Percentiles rank a stretch among this genome's conserved stretches.
Evolutionary conservation across 2,888 invertebrate genomes (phyloP).

Genomic region (Homarus gammarus): DNA sequence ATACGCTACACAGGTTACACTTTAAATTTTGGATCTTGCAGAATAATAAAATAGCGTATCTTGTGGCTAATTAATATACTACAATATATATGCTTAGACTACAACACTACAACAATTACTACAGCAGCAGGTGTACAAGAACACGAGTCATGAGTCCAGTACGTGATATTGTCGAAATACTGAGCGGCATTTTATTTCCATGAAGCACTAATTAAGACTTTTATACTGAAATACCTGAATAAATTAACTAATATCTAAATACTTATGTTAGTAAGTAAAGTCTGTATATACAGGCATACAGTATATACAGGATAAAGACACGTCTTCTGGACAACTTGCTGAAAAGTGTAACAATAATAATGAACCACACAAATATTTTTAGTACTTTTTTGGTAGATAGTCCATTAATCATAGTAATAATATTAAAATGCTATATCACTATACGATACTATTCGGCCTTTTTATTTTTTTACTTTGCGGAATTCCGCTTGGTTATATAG

Average conservation of each 20-base stretch:
- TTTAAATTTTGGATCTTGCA: background rate
- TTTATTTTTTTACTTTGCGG: no score
- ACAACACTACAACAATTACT: background rate
- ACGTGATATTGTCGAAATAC: slow-evolving; percentile 1
- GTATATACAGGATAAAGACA: background rate
- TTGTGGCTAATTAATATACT: background rate
- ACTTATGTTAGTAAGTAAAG: background rate
- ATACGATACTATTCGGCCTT: no score
- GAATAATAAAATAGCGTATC: background rate
- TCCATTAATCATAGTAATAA: no score
- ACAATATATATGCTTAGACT: background rate
- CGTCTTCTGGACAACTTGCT: no score
- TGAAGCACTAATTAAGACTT: background rate
- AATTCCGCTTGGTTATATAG: no score
- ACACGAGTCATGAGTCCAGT: slow-evolving; percentile 51
- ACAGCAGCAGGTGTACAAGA: background rate
- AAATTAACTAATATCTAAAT: background rate
- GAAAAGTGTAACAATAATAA: no score
- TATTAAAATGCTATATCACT: no score
- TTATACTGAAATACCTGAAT: background rate
- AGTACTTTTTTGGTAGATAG: no score
- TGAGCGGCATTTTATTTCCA: background rate
- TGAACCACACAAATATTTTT: no score
- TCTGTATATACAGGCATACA: background rate
- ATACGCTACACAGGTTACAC: background rate